phyloP scores from a whole-genome alignment of 2,888 invertebrate species.

The Dryococelus australis region DNA sequence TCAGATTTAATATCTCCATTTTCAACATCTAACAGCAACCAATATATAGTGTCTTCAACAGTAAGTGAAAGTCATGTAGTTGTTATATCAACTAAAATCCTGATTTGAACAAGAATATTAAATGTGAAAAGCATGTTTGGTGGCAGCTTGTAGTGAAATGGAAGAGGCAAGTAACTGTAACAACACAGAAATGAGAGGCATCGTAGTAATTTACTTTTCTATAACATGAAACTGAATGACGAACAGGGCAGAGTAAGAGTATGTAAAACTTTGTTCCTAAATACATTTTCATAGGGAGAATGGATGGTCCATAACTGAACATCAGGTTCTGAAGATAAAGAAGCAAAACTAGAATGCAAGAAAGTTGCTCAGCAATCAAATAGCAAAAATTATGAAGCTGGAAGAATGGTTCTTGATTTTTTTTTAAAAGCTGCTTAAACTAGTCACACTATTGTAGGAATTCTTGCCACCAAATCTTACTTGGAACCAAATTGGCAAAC shows the following conservation, averaged over 20 bases:
- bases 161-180: too few relatives aligned
- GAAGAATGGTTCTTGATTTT: background rate
- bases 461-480: background rate
- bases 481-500: background rate
- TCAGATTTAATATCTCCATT: too few relatives aligned
- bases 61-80: too few relatives aligned
- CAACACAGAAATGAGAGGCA: too few relatives aligned
- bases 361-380: background rate
- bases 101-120: too few relatives aligned
- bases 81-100: too few relatives aligned
- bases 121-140: too few relatives aligned
- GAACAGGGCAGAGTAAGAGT: background rate
- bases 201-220: background rate
- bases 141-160: too few relatives aligned
- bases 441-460: slow-evolving; percentile 16
- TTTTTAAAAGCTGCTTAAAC: background rate
- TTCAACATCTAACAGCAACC: too few relatives aligned
- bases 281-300: slow-evolving; percentile 9
- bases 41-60: too few relatives aligned
- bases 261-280: background rate
- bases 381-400: background rate
- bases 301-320: background rate
- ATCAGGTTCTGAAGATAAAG: background rate
- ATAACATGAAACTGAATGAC: background rate
- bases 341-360: background rate